Evolutionary conservation across 2,888 invertebrate species (phyloP).

Genomic region (Galeruca laticollis): DNA sequence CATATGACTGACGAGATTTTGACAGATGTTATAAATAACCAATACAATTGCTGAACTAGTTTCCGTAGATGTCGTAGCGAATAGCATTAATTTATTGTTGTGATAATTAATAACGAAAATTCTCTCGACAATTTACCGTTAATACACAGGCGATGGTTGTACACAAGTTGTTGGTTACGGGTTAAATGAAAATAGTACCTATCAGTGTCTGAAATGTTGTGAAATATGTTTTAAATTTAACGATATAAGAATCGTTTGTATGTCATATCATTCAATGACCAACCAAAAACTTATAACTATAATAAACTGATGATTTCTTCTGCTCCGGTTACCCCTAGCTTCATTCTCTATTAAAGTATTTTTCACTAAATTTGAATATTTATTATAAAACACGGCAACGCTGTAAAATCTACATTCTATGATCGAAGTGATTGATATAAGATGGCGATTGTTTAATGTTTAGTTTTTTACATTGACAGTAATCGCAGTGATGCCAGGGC

Average conservation of each 20-base stretch:
- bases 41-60: no score
- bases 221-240: background rate
- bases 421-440: no score
- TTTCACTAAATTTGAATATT: background rate
- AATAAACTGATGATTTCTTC: background rate
- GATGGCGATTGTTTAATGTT: no score
- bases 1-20: no score
- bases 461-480: no score
- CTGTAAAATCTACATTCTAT: no score
- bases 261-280: no score
- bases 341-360: conserved; percentile 31
- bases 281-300: no score
- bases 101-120: background rate
- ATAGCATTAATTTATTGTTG: background rate
- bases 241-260: no score
- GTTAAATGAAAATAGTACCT: background rate
- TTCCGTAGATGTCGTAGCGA: no score
- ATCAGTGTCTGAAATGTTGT: background rate
- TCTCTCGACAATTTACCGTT: background rate
- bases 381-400: background rate
- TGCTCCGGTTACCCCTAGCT: conserved; percentile 3
- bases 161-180: background rate
- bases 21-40: no score
- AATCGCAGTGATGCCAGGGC: no score
- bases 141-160: background rate